Conservation (phyloP, 1,140 invertebrate genomes). For the Caenorhabditis elegans region DNA sequence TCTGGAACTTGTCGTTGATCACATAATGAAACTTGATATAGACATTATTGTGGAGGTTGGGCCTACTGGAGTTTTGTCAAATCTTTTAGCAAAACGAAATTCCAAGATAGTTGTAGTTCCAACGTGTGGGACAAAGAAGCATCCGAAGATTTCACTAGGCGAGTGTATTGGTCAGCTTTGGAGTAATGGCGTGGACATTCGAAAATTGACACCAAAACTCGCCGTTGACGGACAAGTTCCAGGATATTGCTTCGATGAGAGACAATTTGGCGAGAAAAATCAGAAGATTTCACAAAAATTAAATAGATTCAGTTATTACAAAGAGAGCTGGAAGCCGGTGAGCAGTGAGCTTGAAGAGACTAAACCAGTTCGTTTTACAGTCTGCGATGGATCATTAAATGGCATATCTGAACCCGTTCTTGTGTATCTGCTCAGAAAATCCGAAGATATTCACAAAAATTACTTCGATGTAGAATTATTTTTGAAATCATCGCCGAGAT, state of each 20-base stretch:
- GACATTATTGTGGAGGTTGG: conserved; percentile 56
- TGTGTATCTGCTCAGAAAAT: background rate
- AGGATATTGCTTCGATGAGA: conserved; percentile 42
- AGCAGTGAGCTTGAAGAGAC: too few species aligned
- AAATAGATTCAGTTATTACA: too few species aligned
- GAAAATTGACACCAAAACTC: background rate
- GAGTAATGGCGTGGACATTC: conserved; percentile 32
- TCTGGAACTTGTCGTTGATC: conserved; percentile 49
- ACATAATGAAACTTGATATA: background rate
- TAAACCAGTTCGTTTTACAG: too few species aligned
- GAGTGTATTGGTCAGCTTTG: conserved; percentile 43
- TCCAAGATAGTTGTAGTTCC: conserved; percentile 6
- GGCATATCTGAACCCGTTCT: background rate
- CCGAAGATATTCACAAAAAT: background rate
- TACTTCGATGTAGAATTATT: background rate
- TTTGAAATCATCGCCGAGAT: background rate
- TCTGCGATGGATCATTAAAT: too few species aligned
- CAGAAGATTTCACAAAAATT: too few species aligned
- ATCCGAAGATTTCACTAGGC: background rate
- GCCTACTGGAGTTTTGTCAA: conserved; percentile 49
- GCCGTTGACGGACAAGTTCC: conserved; percentile 10
- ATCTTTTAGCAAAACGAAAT: conserved; percentile 19
- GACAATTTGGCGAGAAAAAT: background rate
- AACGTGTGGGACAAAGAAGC: conserved; percentile 38
- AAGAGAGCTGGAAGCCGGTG: too few species aligned